Conservation (phyloP, 2,113 vertebrate genomes). For the Candoia aspera region DNA sequence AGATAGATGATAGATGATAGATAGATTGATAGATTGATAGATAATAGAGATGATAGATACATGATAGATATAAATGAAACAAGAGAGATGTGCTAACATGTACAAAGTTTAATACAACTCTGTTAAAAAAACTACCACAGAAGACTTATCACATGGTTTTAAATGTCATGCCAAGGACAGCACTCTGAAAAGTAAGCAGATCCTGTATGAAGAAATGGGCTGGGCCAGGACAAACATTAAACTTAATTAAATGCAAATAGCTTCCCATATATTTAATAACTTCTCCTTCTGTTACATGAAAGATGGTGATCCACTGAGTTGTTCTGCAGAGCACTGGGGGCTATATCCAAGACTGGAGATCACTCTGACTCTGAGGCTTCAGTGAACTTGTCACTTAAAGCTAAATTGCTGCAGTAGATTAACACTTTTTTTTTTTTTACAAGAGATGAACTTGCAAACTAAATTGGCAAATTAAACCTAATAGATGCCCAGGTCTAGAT, state of each 20-base stretch:
- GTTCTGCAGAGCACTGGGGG: neutral
- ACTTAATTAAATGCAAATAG: neutral
- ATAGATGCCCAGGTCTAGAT: neutral
- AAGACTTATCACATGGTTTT: neutral
- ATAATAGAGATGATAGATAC: too few species aligned
- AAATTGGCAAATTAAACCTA: neutral
- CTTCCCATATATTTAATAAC: neutral
- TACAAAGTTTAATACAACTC: neutral
- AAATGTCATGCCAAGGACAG: neutral
- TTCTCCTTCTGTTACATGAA: neutral
- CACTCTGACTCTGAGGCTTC: neutral
- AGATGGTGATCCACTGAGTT: neutral
- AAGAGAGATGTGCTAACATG: neutral
- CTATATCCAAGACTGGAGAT: neutral
- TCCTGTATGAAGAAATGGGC: neutral
- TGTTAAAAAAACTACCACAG: neutral
- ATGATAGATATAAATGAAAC: neutral
- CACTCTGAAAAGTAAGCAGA: neutral
- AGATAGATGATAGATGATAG: too few species aligned
- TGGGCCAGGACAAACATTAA: neutral
- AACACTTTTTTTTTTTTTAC: too few species aligned
- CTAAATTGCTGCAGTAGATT: neutral
- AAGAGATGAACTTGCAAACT: neutral
- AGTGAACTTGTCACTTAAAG: neutral
- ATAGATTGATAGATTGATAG: too few species aligned